phyloP scores from a whole-genome alignment of 2,797 vertebrate genomes.

The Pogonophryne albipinna region DNA sequence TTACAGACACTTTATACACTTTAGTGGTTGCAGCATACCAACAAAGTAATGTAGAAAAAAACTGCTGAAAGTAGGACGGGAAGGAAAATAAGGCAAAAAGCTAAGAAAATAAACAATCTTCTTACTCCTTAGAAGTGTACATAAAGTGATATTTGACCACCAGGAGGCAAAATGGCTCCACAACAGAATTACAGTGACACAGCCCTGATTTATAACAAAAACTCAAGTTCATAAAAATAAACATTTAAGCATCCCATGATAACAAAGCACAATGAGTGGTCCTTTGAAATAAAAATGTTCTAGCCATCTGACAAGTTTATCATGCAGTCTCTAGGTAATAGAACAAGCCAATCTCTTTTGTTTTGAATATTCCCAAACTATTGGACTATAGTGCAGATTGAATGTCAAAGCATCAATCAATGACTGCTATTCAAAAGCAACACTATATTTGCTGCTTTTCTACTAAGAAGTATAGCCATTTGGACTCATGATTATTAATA shows the following conservation, averaged over 20 bases:
- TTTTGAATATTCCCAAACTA: neutral
- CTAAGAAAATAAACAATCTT: conserved; percentile 11
- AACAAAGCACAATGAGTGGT: conserved; percentile 33
- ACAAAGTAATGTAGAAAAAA: conserved; percentile 14
- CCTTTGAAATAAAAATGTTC: conserved; percentile 17
- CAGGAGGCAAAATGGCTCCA: conserved; percentile 27
- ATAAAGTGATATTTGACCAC: conserved; percentile 31
- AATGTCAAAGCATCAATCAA: conserved; percentile 17
- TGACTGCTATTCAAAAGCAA: conserved; percentile 21
- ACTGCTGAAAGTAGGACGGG: neutral
- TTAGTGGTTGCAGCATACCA: conserved; percentile 27
- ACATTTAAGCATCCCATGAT: conserved; percentile 30
- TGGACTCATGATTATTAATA: neutral
- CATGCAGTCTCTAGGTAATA: conserved; percentile 11
- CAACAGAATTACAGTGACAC: conserved; percentile 10
- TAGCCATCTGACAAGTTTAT: conserved; percentile 5
- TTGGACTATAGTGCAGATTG: neutral
- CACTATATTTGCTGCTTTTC: neutral
- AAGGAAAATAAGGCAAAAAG: conserved; percentile 9
- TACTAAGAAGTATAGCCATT: neutral
- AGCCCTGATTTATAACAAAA: conserved; percentile 25
- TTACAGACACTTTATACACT: conserved; percentile 48
- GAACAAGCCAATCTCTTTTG: neutral
- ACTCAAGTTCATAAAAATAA: conserved; percentile 36
- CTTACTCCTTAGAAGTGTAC: conserved; percentile 10